Evolutionary conservation across 2,797 vertebrate genomes (phyloP), one percentile per base, ranked within the genome.

Genomic region (Tragopan temminckii): DNA sequence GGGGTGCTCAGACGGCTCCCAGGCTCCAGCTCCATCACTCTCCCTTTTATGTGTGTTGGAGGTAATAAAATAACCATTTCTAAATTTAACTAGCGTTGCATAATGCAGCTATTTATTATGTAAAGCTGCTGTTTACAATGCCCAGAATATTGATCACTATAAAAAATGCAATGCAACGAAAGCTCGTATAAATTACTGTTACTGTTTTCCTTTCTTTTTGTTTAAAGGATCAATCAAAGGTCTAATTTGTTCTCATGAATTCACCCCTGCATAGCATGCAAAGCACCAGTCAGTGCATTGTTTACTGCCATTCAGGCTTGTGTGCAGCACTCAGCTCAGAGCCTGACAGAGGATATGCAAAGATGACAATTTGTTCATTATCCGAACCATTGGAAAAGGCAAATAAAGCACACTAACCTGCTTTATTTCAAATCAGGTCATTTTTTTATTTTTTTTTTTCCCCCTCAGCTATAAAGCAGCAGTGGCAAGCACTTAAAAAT

Each of bases 31-130:
- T 96, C 92, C 35, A 75, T 92, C 93, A 46, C 78, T 79, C 88
- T 94, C 88, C 50, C 25, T 93, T 96, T 97, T 96, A 97, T 95
- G 92, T 93, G 88, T 20, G n/a, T 85, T 90, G 95, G 97, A 97
- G 96, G 95, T 94, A 97, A 97, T 97, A 97, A 98, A 97, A 97
- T 75, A 96, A 92, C 86, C 89, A 91, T 97, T 97, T 98, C 97
- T 97, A 97, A 96, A 96, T 97, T 97, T 97, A 97, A 97, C 97
- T 95, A 94, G 94, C 92, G 96, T 96, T 97, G 90, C 94, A 96
- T 96, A 97, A 98, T 95, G 86, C 91, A 96, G 89, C 95, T 94
- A 97, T 97, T 98, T 97, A 97, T 98, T 96, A 96, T 89, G 94
- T 84, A 97, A 96, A 94, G 79, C 95, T 93, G 77, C 96, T 97